Evolutionary conservation across 2,888 invertebrate genomes (phyloP), one percentile per base, ranked within the genome.

Genomic region (Nomada flava): DNA sequence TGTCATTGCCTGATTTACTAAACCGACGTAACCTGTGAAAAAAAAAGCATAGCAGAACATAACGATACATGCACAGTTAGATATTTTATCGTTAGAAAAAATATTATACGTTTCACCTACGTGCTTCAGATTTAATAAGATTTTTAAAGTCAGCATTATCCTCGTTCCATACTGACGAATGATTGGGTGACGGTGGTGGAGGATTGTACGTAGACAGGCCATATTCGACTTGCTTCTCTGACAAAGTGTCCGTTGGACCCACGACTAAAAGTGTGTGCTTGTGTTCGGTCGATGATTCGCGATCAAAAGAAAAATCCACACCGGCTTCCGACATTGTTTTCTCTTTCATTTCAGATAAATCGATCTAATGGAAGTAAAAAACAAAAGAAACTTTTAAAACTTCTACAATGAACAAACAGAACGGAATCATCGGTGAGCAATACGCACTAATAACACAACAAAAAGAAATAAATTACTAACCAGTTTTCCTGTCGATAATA

Each of bases 1-100:
- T 0, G 98, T 98, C 98, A 98, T 98, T 0, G 98, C 98, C 93
- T 98, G 97, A 93, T 98, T 98, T 11, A 98, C 97, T 68, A 98
- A 94, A 52, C 98, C 98, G 13, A 97, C 97, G 93, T 96, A 97
- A 80, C 94, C 95, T 91, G 62, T 59, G 85, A 80, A n/a, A 72
- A 70, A 69, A 69, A 44, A 73, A 52, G 13, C 26, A 13, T 10
- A 53, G 26, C 10, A 60, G 5, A 62, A 59, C 5, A 7, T 63
- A 67, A 2, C 11, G 64, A 20, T 23, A 42, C 7, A 11, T 29
- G 2, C 18, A 60, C 15, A n/a, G 9, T 26, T 4, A 2, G 9
- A 13, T 44, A 13, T 26, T 42, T 52, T 20, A 59, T 55, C 55
- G 18, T 20, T 53, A 52, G 52, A 57, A 52, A 70, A 44, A 23